Evolutionary conservation across 2,888 invertebrate species (phyloP), one percentile per base, ranked within the genome.

Genomic region (Polietes domitor): DNA sequence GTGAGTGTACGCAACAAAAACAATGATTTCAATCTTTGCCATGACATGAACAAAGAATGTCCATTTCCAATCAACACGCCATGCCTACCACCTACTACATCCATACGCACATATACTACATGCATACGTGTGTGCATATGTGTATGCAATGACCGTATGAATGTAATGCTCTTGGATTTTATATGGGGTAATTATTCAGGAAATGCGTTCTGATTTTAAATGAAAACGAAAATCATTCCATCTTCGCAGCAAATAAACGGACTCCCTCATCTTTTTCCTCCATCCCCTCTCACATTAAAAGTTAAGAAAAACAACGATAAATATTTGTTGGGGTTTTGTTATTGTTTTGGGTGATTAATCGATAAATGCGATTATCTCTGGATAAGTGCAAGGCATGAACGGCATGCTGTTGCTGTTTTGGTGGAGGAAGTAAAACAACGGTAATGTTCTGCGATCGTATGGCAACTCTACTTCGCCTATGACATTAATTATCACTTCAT

Each of bases 1-100:
- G 97, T 97, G 93, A 94, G 95, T 90, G 9, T 2, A 76, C 50
- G 12, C 10, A 50, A 4, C 19, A 24, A 21, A 6, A 12, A 12
- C 10, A 58, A 41, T 15, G 21, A 68, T 43, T 12, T 61, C 9
- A n/a, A 24, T 17, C 43, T 68, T 68, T 68, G 68, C 68, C 15
- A 68, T 68, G 24, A 2, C 15, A 61, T 24, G 61, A n/a, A 58
- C 63, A 68, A 24, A 63, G 37, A 58, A 58, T 58, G 26, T 26
- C 26, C 58, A 58, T 58, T 7, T 58, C 26, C 21, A 55, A 55
- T 21, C 17, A n/a, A 53, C 50, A 53, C 24, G 6, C 5, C 58
- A n/a, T n/a, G n/a, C n/a, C n/a, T n/a, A n/a, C n/a, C n/a, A n/a
- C n/a, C n/a, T n/a, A n/a, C n/a, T n/a, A n/a, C n/a, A n/a, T n/a